Conservation (phyloP, 2,888 invertebrate genomes). For the Timema cristinae region DNA sequence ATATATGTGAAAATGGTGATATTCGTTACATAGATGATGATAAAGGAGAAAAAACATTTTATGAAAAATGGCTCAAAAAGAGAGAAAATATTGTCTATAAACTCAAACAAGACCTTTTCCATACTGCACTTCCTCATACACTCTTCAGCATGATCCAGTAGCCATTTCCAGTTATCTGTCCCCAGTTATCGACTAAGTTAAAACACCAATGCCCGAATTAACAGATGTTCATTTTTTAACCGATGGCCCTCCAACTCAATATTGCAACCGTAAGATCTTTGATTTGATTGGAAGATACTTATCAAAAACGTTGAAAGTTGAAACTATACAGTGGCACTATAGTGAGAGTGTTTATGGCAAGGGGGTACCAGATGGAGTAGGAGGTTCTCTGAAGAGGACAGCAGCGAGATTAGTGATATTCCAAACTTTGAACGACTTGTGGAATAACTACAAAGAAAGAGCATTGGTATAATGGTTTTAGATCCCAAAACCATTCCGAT, state of each 20-base stretch:
- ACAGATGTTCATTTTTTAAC: not conserved
- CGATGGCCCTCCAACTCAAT: not conserved
- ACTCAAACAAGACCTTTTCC: conserved; percentile 1
- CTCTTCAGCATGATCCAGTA: conserved; percentile 6
- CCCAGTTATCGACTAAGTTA: conserved; percentile 7
- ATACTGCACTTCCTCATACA: not conserved
- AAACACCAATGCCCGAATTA: not conserved
- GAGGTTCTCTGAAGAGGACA: conserved; percentile 5
- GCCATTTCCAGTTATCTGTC: not conserved
- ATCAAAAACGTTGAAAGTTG: not conserved
- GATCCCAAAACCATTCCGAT: conserved; percentile 10
- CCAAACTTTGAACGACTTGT: not conserved
- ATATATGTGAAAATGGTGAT: not conserved
- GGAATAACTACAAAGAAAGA: conserved; percentile 4
- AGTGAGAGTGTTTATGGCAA: not conserved
- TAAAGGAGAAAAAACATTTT: not conserved
- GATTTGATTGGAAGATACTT: not conserved
- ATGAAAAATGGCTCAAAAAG: not conserved
- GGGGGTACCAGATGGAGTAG: conserved; percentile 9
- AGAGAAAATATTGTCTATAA: not conserved
- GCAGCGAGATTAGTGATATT: conserved; percentile 2
- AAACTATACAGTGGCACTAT: conserved; percentile 4
- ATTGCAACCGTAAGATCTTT: not conserved
- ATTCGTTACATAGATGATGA: not conserved
- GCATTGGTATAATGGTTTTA: conserved; percentile 7